Conservation (phyloP, 2,797 vertebrate species). For the Remorina albescens region DNA sequence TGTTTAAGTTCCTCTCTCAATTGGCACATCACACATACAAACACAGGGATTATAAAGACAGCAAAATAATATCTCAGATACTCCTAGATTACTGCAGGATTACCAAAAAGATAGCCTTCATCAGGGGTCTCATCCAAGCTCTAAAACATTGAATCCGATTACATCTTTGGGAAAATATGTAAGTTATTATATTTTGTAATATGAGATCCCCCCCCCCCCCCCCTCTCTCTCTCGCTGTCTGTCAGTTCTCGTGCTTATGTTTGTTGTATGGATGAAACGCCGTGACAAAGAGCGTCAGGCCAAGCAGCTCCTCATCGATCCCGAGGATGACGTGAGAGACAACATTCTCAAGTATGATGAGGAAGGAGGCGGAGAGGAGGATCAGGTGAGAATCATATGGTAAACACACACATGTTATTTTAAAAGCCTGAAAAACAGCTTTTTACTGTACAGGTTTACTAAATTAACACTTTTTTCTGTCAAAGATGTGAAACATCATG, state of each 20-base stretch:
- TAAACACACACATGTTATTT: not conserved
- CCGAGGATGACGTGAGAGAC: slow-evolving; percentile 96
- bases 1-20: slow-evolving; percentile 60
- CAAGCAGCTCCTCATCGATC: slow-evolving; percentile 97
- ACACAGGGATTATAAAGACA: slow-evolving; percentile 67
- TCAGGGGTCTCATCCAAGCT: slow-evolving; percentile 57
- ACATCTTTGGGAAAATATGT: slow-evolving; percentile 64
- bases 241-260: slow-evolving; percentile 94
- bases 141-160: slow-evolving; percentile 71
- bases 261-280: slow-evolving; percentile 98
- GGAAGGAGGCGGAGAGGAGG: slow-evolving; percentile 99
- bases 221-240: slow-evolving; percentile 5
- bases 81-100: slow-evolving; percentile 75
- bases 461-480: not conserved
- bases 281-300: slow-evolving; percentile 96
- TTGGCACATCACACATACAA: slow-evolving; percentile 30
- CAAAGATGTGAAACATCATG: not conserved
- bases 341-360: slow-evolving; percentile 98
- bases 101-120: slow-evolving; percentile 67
- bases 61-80: slow-evolving; percentile 65
- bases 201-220: too few species aligned
- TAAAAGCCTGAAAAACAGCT: not conserved
- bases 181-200: slow-evolving; percentile 59
- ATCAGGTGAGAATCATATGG: slow-evolving; percentile 87
- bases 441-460: not conserved